Evolutionary conservation across 2,113 vertebrate genomes (phyloP).

Genomic region (Egretta garzetta): DNA sequence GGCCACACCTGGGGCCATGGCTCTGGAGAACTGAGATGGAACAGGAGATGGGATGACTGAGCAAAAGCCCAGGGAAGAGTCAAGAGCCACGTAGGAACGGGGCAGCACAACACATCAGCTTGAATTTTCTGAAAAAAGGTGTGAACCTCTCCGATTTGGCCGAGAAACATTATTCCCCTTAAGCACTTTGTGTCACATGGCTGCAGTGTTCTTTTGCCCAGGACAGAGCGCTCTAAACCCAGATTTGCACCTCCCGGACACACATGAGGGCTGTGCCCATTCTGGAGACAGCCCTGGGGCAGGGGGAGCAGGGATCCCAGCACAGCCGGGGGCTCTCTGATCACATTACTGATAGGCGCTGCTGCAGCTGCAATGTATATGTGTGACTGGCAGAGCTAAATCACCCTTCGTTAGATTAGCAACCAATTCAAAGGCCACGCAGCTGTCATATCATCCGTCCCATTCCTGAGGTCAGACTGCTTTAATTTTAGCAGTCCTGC

Average conservation of each 20-base stretch:
- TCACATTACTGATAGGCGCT: not conserved
- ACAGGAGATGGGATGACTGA: not conserved
- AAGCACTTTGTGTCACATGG: not conserved
- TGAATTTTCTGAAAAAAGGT: not conserved
- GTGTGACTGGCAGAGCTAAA: not conserved
- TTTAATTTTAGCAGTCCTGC: slow-evolving; percentile 58
- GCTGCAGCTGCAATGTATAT: not conserved
- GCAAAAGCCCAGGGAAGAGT: not conserved
- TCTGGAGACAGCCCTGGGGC: not conserved
- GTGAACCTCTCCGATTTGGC: not conserved
- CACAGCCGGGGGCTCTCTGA: not conserved
- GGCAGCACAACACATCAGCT: not conserved
- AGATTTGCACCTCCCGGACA: not conserved
- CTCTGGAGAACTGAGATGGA: not conserved
- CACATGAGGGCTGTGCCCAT: not conserved
- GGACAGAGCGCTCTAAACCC: not conserved
- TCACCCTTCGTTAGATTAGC: not conserved
- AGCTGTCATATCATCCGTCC: slow-evolving; percentile 8
- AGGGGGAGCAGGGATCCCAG: not conserved
- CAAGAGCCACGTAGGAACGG: not conserved
- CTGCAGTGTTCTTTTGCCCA: not conserved
- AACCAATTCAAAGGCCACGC: not conserved
- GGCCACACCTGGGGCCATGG: not conserved
- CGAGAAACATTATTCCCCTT: not conserved
- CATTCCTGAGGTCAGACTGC: not conserved